Percentiles rank a stretch among this genome's conserved stretches.
Conservation (phyloP, 1,140 invertebrate genomes). For the Micrasema longulum region DNA sequence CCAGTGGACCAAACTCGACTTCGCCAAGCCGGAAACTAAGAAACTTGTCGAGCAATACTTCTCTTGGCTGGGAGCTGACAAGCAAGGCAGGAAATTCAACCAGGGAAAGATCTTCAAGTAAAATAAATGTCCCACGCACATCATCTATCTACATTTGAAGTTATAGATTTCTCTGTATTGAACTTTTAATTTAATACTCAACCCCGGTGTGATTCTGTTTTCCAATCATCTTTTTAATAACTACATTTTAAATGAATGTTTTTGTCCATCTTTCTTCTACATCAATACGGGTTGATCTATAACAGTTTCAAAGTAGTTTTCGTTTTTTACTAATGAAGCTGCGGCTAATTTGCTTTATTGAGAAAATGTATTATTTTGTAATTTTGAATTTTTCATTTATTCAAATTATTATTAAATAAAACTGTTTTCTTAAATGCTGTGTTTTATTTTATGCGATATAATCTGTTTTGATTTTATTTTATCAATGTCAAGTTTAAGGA, state of each 20-base stretch:
- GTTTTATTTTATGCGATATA: too few relatives aligned
- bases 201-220: constrained; percentile 5
- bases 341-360: constrained; percentile 23
- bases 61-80: constrained; percentile 90
- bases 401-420: constrained; percentile 42
- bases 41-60: constrained; percentile 93
- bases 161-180: constrained; percentile 31
- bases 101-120: constrained; percentile 99
- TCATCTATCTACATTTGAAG: constrained; percentile 8
- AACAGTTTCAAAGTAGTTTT: constrained; percentile 9
- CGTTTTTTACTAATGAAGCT: constrained; percentile 17
- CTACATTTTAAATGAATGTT: background rate
- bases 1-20: constrained; percentile 95
- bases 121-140: constrained; percentile 10
- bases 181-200: constrained; percentile 23
- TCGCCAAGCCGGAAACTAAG: constrained; percentile 85
- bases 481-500: too few relatives aligned
- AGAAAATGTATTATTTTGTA: constrained; percentile 27
- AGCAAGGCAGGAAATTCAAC: constrained; percentile 92
- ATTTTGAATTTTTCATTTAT: constrained; percentile 20
- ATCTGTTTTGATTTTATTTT: too few relatives aligned
- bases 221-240: constrained; percentile 5
- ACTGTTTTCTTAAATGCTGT: constrained; percentile 35
- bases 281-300: constrained; percentile 26
- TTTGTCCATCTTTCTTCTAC: constrained; percentile 13